Evolutionary conservation across 2,797 vertebrate genomes (phyloP).

Genomic region (Pachyuromys duprasi): DNA sequence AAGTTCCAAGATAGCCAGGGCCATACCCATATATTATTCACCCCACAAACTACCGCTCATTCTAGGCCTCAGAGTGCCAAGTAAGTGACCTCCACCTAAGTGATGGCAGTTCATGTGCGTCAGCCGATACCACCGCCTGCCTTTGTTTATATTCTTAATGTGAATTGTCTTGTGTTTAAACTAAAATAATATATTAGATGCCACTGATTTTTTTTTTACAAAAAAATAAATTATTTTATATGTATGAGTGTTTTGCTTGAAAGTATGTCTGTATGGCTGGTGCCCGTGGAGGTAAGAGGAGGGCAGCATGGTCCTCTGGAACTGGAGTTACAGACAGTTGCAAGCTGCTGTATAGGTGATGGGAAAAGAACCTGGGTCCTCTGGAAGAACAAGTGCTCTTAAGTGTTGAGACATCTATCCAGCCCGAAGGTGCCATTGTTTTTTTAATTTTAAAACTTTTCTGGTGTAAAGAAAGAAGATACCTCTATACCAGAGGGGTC

Average conservation of each 20-base stretch:
- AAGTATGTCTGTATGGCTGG: background rate
- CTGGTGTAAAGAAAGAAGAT: background rate
- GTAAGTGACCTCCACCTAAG: background rate
- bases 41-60: too few species aligned
- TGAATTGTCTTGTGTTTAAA: slow-evolving; percentile 23
- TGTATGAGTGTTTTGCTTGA: background rate
- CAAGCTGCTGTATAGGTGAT: background rate
- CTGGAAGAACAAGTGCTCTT: background rate
- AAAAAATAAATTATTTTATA: background rate
- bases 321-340: too few species aligned
- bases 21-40: background rate
- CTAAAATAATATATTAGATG: background rate
- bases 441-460: slow-evolving; percentile 2
- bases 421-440: background rate
- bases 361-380: too few species aligned
- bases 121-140: background rate
- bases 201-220: background rate
- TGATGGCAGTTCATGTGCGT: background rate
- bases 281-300: background rate
- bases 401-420: background rate
- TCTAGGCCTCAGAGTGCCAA: too few species aligned
- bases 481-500: background rate
- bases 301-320: background rate
- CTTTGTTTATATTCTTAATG: slow-evolving; percentile 2
- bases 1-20: background rate